phyloP scores from a whole-genome alignment of 2,113 vertebrate species.

The Bufo gargarizans region DNA sequence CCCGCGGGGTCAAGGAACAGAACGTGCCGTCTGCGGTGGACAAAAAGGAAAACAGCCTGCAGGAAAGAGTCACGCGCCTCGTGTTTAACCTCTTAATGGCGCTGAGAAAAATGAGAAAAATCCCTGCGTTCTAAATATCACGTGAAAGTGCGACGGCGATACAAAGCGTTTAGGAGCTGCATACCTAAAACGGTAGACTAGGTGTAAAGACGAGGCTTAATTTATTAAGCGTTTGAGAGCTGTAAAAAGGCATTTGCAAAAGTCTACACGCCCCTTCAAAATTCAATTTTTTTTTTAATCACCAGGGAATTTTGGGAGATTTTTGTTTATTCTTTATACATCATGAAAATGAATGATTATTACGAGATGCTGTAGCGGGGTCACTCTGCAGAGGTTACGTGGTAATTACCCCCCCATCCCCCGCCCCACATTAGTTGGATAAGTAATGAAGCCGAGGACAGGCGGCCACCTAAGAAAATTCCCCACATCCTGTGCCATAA shows the following conservation, averaged over 20 bases:
- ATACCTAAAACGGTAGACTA: neutral
- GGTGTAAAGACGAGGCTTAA: no score
- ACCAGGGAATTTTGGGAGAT: neutral
- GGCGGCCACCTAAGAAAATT: neutral
- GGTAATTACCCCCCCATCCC: neutral
- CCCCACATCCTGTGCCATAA: neutral
- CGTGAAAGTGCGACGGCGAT: neutral
- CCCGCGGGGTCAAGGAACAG: conserved; percentile 1
- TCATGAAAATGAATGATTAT: neutral
- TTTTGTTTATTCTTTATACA: neutral
- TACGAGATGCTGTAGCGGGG: neutral
- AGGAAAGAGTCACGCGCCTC: neutral
- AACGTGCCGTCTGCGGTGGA: neutral
- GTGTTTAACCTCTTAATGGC: neutral
- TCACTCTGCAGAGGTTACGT: neutral
- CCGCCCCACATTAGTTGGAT: neutral
- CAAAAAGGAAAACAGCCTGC: neutral
- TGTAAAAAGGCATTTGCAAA: neutral
- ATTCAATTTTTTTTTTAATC: neutral
- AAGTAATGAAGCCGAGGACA: neutral
- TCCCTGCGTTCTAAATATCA: neutral
- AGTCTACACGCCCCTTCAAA: neutral
- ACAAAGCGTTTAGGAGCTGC: neutral
- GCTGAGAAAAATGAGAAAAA: neutral
- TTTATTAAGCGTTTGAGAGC: neutral